Percentiles rank a stretch among this genome's conserved stretches.
These are phyloP conservation scores for Enteromius unitaeniatus DNA, from an alignment of 2,797 vertebrate species.

Conservation along the genomic window DNA sequence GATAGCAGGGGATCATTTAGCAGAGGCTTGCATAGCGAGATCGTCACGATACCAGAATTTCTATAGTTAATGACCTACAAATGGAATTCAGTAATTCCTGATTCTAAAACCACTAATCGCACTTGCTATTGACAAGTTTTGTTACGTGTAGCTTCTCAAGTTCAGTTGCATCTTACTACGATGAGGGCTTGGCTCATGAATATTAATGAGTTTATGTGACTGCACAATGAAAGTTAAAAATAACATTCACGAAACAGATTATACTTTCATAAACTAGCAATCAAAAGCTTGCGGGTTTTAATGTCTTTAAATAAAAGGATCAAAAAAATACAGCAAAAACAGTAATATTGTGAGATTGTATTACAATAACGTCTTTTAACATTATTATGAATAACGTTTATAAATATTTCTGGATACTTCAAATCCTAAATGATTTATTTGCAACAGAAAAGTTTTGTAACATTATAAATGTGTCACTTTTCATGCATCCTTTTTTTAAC, in stretches of 20 bases:
- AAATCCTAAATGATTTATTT: too few relatives aligned
- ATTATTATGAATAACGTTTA: too few relatives aligned
- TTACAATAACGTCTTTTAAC: too few relatives aligned
- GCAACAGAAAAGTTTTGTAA: too few relatives aligned
- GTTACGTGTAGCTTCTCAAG: background rate
- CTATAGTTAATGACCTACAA: background rate
- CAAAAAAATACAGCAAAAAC: too few relatives aligned
- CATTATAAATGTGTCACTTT: too few relatives aligned
- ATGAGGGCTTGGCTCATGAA: background rate
- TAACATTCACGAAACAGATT: background rate
- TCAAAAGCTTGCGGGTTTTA: too few relatives aligned
- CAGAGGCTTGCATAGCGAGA: background rate
- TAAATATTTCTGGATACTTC: too few relatives aligned
- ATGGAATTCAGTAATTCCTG: background rate
- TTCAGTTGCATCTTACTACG: background rate
- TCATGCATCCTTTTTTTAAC: too few relatives aligned
- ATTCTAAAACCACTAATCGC: background rate
- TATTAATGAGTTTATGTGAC: background rate
- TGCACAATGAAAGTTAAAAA: background rate
- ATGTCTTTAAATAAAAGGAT: too few relatives aligned
- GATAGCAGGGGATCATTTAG: constrained; percentile 20
- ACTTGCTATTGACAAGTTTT: background rate
- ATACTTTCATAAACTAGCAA: too few relatives aligned
- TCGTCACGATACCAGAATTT: background rate
- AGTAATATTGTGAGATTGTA: too few relatives aligned